These are phyloP conservation scores for Yponomeuta cagnagella DNA, from an alignment of 2,888 invertebrate species.

Conservation along the genomic window DNA sequence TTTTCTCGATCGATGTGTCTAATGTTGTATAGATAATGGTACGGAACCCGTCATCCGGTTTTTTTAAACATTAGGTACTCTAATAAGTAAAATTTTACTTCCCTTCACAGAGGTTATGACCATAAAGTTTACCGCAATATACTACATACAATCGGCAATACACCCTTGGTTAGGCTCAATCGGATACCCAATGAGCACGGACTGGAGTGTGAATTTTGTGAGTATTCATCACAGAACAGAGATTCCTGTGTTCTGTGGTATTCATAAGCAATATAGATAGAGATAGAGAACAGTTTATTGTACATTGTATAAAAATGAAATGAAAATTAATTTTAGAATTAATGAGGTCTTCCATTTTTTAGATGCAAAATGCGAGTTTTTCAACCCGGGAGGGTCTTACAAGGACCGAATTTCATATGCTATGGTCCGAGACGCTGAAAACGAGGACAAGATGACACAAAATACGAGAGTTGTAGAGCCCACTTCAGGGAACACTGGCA, in stretches of 20 bases:
- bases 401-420: slow-evolving; percentile 90
- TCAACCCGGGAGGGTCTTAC: slow-evolving; percentile 94
- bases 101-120: slow-evolving; percentile 4
- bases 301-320: not conserved
- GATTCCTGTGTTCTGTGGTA: too few relatives aligned
- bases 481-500: slow-evolving; percentile 86
- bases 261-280: too few relatives aligned
- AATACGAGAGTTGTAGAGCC: slow-evolving; percentile 91
- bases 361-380: slow-evolving; percentile 75
- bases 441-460: slow-evolving; percentile 79
- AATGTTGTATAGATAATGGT: too few relatives aligned
- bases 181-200: slow-evolving; percentile 80
- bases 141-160: slow-evolving; percentile 82
- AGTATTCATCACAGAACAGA: slow-evolving; percentile 43
- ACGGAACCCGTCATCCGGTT: too few relatives aligned
- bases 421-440: slow-evolving; percentile 93
- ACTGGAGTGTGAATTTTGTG: slow-evolving; percentile 85
- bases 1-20: too few relatives aligned
- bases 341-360: slow-evolving; percentile 27
- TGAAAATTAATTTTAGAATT: too few relatives aligned
- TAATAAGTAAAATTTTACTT: not conserved
- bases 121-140: slow-evolving; percentile 78
- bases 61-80: too few relatives aligned
- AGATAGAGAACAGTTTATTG: too few relatives aligned
- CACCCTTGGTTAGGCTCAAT: slow-evolving; percentile 83